Base-by-base conservation (phyloP, 1,140 invertebrate genomes). In the Ephestia elutella region DNA sequence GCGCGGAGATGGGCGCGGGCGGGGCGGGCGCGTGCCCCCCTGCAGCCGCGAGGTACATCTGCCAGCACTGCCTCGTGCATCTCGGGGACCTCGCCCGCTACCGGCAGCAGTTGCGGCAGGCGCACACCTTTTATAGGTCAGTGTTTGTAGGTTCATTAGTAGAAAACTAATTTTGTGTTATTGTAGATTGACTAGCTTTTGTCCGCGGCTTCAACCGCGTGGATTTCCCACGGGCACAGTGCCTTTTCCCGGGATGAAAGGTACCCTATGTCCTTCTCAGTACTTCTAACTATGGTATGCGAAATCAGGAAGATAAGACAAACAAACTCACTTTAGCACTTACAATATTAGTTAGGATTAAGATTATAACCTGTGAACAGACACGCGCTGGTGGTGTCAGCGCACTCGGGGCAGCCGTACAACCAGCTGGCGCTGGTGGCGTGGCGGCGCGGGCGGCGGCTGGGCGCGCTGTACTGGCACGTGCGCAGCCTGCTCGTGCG, bases 21-120 rank as follows among this genome's bases (percentile, higher is more conserved):
- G 60, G 64, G 0, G 54, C 63, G 0, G 59, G 67, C 15, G 80
- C 90, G 48, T 93, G 94, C 13, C 92, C 94, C 64, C 91, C 92
- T 60, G 92, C 91, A 25, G 95, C 94, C 2, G 95, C 94, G 73
- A 90, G 94, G 57, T 96, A 96, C 76, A 93, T 96, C 56, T 95
- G 94, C 75, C 95, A 96, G 71, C 94, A 96, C 83, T 96, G 95
- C 79, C 90, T 96, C 20, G 95, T 97, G 48, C 96, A 96, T 85
- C 89, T 96, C 10, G 96, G 96, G 4, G 96, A 96, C 80, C 92
- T 97, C 81, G 94, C 95, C 30, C 91, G 96, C 10, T 97, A 97
- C 75, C 89, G 94, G 57, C 94, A 95, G 72, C 93, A 95, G 79
- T 92, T 92, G 60, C 90, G 92, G 30, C 93, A 95, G 78, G 95